Conservation (phyloP, 2,797 vertebrate genomes). For the Cirrhinus molitorella region DNA sequence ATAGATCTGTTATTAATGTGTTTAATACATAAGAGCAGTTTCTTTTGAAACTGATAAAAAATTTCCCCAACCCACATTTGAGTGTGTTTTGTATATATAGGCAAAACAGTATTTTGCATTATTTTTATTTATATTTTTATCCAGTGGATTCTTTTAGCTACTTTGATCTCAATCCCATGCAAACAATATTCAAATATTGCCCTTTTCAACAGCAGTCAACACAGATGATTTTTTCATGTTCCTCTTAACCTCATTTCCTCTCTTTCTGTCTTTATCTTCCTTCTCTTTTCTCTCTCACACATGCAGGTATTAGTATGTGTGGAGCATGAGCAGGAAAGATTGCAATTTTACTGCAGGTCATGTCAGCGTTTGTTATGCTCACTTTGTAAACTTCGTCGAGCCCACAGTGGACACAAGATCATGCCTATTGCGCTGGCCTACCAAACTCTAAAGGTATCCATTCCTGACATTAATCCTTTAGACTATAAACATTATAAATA, state of each 20-base stretch:
- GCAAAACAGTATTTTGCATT: neutral
- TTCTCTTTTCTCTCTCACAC: neutral
- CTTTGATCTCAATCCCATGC: neutral
- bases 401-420: conserved; percentile 93
- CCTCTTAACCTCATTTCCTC: neutral
- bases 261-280: neutral
- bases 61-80: neutral
- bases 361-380: conserved; percentile 92
- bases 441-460: conserved; percentile 90
- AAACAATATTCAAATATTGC: conserved; percentile 21
- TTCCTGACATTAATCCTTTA: neutral
- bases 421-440: conserved; percentile 90
- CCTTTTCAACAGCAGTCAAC: neutral
- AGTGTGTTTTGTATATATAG: neutral
- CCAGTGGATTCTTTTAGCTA: neutral
- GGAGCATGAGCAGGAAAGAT: conserved; percentile 92
- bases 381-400: conserved; percentile 89
- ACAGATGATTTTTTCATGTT: neutral
- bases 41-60: neutral
- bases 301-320: conserved; percentile 90
- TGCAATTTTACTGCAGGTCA: conserved; percentile 93
- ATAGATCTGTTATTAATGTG: neutral
- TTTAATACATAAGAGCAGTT: neutral
- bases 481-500: neutral
- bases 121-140: neutral